Base-by-base conservation (phyloP, 2,797 vertebrate species). In the Meda fulgida region DNA sequence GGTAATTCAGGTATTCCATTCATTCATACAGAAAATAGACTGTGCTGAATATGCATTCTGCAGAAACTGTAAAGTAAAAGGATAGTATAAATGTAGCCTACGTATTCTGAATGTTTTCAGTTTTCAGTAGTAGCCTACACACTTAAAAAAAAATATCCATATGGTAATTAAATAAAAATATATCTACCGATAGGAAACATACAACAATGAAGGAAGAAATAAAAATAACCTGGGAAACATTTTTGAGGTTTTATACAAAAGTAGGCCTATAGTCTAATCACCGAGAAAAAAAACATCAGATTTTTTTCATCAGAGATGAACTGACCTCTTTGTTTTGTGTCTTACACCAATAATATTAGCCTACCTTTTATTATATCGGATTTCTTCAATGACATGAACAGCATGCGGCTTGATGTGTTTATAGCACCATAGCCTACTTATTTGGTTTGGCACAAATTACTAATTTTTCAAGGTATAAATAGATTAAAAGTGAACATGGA, bases 401-500 rank as follows among this genome's bases (percentile, higher is more conserved):
- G 19, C 16, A 48, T 6, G 5, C 29, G 65, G 40, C 21, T 75
- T 65, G 29, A 65, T 63, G 55, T 36, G 55, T 75, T 63, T 29
- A 31, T 31, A 38, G 21, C 70, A 51, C 29, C 8, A 63, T 29
- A 65, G 21, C 8, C 36, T 31, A 51, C 40, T 66, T 51, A 13
- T 36, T 73, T 75, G 70, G 40, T 75, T 48, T 75, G 23, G 55
- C 55, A n/a, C 29, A 51, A 48, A 75, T 26, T 48, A 19, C 16
- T 0, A 13, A n/a, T 48, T 34, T 60, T 63, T 75, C 48, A 36
- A 34, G 23, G n/a, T 36, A 79, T 81, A 82, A 71, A 81, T 40
- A 23, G 76, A 67, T 40, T 34, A 78, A 60, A 80, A 73, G 78
- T 40, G 79, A 53, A 63, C 80, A 69, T 70, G 48, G 72, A 70